phyloP scores from a whole-genome alignment of 2,113 vertebrate genomes.

The Mustelus asterias region DNA sequence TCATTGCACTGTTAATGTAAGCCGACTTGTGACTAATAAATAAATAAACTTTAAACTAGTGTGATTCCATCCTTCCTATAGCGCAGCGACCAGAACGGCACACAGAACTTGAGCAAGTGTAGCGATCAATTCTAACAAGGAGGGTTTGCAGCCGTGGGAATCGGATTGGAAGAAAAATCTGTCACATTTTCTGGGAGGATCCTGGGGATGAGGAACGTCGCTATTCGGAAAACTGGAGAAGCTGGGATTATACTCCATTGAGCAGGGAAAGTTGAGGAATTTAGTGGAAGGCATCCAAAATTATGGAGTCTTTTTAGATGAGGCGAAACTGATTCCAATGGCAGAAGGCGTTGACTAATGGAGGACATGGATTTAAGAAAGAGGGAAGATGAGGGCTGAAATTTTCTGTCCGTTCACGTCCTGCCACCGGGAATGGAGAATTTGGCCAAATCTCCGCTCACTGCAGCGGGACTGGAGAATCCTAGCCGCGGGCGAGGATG shows the following conservation, averaged over 20 bases:
- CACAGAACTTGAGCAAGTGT: no score
- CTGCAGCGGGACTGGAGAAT: no score
- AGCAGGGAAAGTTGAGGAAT: not conserved
- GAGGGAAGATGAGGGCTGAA: not conserved
- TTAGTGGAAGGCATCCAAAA: not conserved
- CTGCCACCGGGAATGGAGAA: no score
- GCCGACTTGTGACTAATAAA: no score
- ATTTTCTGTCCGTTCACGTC: no score
- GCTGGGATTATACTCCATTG: not conserved
- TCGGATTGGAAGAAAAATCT: not conserved
- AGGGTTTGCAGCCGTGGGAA: not conserved
- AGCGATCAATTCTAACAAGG: no score
- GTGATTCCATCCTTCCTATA: no score
- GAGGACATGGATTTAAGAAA: not conserved
- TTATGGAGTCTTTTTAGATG: not conserved
- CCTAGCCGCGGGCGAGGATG: no score
- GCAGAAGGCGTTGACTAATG: not conserved
- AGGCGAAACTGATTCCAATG: not conserved
- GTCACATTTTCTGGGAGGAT: not conserved
- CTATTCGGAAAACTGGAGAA: not conserved
- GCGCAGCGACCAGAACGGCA: no score
- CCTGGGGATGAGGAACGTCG: not conserved
- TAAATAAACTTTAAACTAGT: no score
- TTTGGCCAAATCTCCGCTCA: no score
- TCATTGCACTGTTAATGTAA: no score